Evolutionary conservation across 2,113 vertebrate species (phyloP), one percentile per base, ranked within the genome.

Genomic region (Rafetus swinhoei): DNA sequence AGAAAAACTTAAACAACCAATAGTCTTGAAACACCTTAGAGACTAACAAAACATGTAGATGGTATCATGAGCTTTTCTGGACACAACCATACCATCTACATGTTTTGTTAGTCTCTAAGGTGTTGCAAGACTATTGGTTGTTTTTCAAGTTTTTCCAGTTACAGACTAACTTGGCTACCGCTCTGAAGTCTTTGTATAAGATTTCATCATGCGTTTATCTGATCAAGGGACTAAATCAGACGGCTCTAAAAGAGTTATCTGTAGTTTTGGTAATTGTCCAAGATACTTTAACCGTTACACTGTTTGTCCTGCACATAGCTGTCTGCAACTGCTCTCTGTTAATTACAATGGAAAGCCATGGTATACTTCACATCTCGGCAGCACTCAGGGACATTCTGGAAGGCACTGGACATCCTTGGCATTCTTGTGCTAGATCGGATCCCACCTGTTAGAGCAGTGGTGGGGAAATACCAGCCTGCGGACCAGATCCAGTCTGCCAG

Each of bases 121-220:
- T 45, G 45, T 6, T 45, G 45, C 5, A 45, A 45, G 45, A 45
- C 45, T 45, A 45, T 45, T 45, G 45, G 45, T 45, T 45, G 45
- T 45, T 45, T 45, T 45, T 45, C 5, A 45, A 45, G 45, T 45
- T 45, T 45, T 45, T 45, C 45, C 45, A 45, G 45, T 45, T 45
- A 45, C 45, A 45, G 45, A 45, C 45, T 45, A 45, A 45, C 45
- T 45, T 45, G 45, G 45, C 45, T 45, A 45, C 45, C 45, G 45
- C 45, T 45, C 45, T 45, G 45, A 45, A 7, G 45, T 57, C 87
- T 55, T 11, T 53, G 15, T 21, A 25, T 39, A 29, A 2, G 1
- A 27, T 62, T 85, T 90, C 59, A 53, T 25, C 27, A n/a, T 45
- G 76, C 86, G 21, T 85, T 60, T 55, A 95, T 21, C 3, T n/a